A percentile compares a stretch with the other conserved stretches of the same genome.
phyloP scores from a whole-genome alignment of 1,140 invertebrate genomes.

The Acarapis woodi region DNA sequence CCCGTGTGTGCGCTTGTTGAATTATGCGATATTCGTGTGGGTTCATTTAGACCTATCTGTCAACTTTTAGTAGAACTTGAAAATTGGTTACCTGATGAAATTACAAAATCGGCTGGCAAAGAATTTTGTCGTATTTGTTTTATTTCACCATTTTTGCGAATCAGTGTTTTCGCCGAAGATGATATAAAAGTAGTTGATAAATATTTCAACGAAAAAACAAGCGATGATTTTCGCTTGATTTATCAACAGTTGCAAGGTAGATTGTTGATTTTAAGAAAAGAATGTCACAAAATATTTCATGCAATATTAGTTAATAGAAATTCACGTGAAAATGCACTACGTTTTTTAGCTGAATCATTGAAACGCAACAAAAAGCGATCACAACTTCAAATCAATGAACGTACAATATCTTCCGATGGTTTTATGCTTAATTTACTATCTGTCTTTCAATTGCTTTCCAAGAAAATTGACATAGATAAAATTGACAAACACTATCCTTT shows the following conservation, averaged over 20 bases:
- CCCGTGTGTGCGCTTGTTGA: too few relatives aligned
- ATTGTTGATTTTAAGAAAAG: slow-evolving; percentile 7
- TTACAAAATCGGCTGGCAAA: slow-evolving; percentile 33
- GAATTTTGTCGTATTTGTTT: slow-evolving; percentile 52
- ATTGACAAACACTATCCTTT: slow-evolving; percentile 51
- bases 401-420: slow-evolving; percentile 28
- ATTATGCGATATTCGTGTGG: slow-evolving; percentile 31
- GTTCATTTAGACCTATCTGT: slow-evolving; percentile 37
- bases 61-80: slow-evolving; percentile 28
- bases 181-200: slow-evolving; percentile 22
- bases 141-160: slow-evolving; percentile 56
- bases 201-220: background rate
- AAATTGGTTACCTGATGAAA: slow-evolving; percentile 42
- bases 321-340: slow-evolving; percentile 37
- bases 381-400: slow-evolving; percentile 29
- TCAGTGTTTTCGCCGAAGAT: slow-evolving; percentile 76
- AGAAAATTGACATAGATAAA: slow-evolving; percentile 36
- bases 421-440: slow-evolving; percentile 62
- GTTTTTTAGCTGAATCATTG: slow-evolving; percentile 42
- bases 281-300: slow-evolving; percentile 46
- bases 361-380: slow-evolving; percentile 52
- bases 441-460: slow-evolving; percentile 39
- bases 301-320: slow-evolving; percentile 45
- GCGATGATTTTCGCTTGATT: background rate
- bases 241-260: slow-evolving; percentile 16